Percentiles rank a stretch among this genome's conserved stretches.
Evolutionary conservation across 2,797 vertebrate species (phyloP).

Genomic region (Poeciliopsis presidionis): DNA sequence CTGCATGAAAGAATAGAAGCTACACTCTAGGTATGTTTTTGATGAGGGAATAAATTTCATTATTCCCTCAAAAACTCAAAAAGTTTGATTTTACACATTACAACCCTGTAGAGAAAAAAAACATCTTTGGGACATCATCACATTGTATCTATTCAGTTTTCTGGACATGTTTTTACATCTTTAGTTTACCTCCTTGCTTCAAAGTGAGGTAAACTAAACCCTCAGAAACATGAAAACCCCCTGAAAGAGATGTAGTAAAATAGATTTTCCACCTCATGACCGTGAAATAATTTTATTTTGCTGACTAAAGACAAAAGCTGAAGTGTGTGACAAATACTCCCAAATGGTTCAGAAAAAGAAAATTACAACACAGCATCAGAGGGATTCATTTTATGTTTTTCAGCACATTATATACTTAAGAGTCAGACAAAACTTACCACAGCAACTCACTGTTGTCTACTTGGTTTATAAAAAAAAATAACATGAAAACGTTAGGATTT

Average conservation of each 20-base stretch:
- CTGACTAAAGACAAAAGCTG: constrained; percentile 48
- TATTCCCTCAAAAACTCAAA: too few species aligned
- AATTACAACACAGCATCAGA: constrained; percentile 60
- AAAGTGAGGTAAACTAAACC: constrained; percentile 39
- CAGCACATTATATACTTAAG: constrained; percentile 29
- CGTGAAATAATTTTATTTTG: constrained; percentile 46
- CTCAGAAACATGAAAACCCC: constrained; percentile 49
- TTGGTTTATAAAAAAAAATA: constrained; percentile 22
- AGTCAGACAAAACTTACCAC: constrained; percentile 42
- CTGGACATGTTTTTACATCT: constrained; percentile 68
- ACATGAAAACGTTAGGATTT: constrained; percentile 18
- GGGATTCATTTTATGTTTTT: constrained; percentile 40
- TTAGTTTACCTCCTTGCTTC: constrained; percentile 26
- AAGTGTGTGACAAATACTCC: constrained; percentile 42
- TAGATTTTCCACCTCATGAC: constrained; percentile 44
- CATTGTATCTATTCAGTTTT: constrained; percentile 54
- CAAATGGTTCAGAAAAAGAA: constrained; percentile 47
- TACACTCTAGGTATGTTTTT: too few species aligned
- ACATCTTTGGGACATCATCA: constrained; percentile 62
- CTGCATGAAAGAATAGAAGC: too few species aligned
- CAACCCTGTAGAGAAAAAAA: too few species aligned
- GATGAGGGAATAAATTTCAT: too few species aligned
- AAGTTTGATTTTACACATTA: too few species aligned
- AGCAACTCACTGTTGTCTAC: constrained; percentile 40
- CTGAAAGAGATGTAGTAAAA: constrained; percentile 34